These are phyloP conservation scores for Antechinus flavipes DNA, from an alignment of 2,113 vertebrate species.

Conservation along the genomic window DNA sequence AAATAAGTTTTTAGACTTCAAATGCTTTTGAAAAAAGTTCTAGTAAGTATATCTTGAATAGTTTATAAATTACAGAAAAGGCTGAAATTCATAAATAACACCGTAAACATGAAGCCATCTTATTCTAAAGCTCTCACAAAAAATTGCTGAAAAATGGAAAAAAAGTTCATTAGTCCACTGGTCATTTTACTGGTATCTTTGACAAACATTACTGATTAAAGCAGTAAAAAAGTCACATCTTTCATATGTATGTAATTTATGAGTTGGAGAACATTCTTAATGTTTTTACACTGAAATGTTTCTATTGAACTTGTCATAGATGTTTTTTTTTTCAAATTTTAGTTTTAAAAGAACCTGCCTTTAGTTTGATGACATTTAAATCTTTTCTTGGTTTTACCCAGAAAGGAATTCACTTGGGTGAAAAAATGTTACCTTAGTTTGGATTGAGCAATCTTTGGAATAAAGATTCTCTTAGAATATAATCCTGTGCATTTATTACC, in stretches of 20 bases:
- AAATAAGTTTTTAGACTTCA: slow-evolving; percentile 52
- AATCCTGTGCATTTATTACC: background rate
- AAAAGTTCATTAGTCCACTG: background rate
- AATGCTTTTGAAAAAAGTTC: background rate
- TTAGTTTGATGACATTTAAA: background rate
- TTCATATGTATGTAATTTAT: background rate
- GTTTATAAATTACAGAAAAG: background rate
- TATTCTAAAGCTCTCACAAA: background rate
- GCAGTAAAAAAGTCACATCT: background rate
- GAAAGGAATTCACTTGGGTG: background rate
- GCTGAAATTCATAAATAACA: background rate
- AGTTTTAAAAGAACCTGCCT: background rate
- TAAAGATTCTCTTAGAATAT: slow-evolving; percentile 21
- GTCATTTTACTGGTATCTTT: background rate
- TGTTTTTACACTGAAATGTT: background rate
- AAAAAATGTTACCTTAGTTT: slow-evolving; percentile 23
- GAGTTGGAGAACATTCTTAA: background rate
- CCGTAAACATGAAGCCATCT: background rate
- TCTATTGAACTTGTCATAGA: background rate
- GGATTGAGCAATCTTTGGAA: background rate
- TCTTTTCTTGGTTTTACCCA: slow-evolving; percentile 3
- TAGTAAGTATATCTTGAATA: background rate
- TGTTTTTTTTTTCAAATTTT: slow-evolving; percentile 20
- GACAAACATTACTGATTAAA: background rate
- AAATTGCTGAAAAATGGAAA: background rate